Percentiles rank a stretch among this genome's conserved stretches.
These are phyloP conservation scores for Acanthaster planci DNA, from an alignment of 35 echinoderm and acorn worm genomes.

Conservation along the genomic window DNA sequence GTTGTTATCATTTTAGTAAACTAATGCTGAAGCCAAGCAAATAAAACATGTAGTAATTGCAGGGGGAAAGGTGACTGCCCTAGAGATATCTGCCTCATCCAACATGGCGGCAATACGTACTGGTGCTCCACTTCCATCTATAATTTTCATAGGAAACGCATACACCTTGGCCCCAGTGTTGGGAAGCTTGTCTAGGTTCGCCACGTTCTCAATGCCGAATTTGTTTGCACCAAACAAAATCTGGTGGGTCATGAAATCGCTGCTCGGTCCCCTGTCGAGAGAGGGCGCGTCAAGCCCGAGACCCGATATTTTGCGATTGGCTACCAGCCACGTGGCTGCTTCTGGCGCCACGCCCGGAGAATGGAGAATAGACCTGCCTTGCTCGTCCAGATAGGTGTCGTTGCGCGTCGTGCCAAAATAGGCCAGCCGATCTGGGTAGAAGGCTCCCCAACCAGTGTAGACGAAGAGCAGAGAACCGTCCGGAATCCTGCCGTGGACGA, in stretches of 20 bases:
- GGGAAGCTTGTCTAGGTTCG: constrained; percentile 42
- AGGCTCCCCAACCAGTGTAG: constrained; percentile 39
- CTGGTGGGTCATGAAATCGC: constrained; percentile 15
- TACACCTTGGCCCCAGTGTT: constrained; percentile 21
- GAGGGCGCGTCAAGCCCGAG: constrained; percentile 39
- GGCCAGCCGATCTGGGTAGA: constrained; percentile 24
- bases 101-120: too few species aligned
- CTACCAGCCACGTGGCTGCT: constrained; percentile 31
- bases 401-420: constrained; percentile 10
- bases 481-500: constrained; percentile 17
- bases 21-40: too few species aligned
- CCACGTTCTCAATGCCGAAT: constrained; percentile 31
- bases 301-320: constrained; percentile 25
- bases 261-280: neutral
- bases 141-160: too few species aligned
- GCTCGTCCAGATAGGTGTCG: constrained; percentile 8
- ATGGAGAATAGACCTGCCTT: constrained; percentile 20
- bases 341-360: constrained; percentile 31
- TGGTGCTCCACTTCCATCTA: too few species aligned
- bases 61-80: too few species aligned
- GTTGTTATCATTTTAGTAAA: too few species aligned
- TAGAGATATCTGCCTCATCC: too few species aligned
- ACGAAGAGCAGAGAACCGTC: constrained; percentile 23
- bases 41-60: too few species aligned
- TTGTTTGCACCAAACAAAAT: constrained; percentile 25